These are phyloP conservation scores for Hylomyscus alleni DNA, from an alignment of 2,797 vertebrate genomes.

Conservation along the genomic window DNA sequence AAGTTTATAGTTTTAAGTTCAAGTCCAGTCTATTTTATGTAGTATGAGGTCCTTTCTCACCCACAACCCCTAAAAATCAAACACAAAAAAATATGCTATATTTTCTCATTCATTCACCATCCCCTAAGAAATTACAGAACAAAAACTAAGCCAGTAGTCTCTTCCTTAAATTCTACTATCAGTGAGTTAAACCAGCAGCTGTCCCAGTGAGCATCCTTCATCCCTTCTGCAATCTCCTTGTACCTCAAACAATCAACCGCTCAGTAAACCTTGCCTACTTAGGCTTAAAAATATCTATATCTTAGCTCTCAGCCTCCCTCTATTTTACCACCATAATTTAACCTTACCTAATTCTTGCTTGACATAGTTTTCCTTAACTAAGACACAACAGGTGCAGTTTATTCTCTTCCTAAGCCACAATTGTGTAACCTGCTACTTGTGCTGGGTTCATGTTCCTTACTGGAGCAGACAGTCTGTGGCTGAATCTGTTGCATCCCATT, in stretches of 20 bases:
- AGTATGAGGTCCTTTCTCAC: neutral
- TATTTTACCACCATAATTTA: neutral
- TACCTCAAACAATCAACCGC: neutral
- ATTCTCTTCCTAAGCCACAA: neutral
- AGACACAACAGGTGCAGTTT: neutral
- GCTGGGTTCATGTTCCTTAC: neutral
- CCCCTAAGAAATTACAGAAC: neutral
- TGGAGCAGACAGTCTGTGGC: no score
- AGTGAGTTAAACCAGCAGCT: neutral
- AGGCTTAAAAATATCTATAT: neutral
- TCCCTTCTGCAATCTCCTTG: neutral
- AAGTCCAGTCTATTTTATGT: neutral
- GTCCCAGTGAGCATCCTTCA: neutral
- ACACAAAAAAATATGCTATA: neutral
- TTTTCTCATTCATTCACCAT: neutral
- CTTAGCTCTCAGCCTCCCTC: neutral
- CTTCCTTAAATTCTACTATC: neutral
- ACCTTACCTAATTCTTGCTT: neutral
- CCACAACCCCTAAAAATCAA: neutral
- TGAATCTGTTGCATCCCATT: neutral
- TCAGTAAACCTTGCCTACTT: neutral
- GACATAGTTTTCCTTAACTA: neutral
- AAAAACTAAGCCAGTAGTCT: neutral
- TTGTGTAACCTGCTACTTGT: neutral
- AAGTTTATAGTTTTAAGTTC: neutral